phyloP scores from a whole-genome alignment of 1,140 invertebrate genomes.

The Mizuhopecten yessoensis region DNA sequence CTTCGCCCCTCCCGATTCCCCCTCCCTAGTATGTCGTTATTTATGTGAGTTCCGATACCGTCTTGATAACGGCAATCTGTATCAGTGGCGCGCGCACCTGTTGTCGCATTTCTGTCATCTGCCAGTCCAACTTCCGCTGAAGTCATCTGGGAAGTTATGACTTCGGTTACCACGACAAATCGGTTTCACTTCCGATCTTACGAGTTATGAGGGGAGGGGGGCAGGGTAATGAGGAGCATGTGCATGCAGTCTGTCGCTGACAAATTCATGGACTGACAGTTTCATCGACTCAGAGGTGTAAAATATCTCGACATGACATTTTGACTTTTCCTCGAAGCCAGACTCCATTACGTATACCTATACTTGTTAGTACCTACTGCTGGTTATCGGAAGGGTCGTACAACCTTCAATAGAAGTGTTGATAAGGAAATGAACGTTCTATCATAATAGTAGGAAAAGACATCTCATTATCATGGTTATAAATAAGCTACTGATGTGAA shows the following conservation, averaged over 20 bases:
- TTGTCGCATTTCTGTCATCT: constrained; percentile 57
- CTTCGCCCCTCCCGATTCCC: background rate
- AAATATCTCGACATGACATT: constrained; percentile 19
- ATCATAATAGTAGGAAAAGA: background rate
- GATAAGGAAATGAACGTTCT: no score
- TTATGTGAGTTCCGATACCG: background rate
- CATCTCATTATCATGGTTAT: background rate
- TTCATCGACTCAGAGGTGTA: constrained; percentile 44
- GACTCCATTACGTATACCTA: background rate
- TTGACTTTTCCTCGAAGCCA: background rate
- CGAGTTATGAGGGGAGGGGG: constrained; percentile 42
- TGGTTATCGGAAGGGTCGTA: background rate
- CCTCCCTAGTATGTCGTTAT: background rate
- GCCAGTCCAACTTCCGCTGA: constrained; percentile 48
- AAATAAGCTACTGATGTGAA: background rate
- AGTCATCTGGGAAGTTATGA: constrained; percentile 42
- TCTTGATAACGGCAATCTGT: constrained; percentile 47
- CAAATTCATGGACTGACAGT: constrained; percentile 34
- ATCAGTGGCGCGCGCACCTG: constrained; percentile 51
- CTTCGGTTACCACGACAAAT: constrained; percentile 43
- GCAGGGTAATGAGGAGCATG: background rate
- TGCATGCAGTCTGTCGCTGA: background rate
- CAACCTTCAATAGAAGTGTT: no score
- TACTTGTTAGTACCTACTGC: background rate
- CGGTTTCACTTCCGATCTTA: constrained; percentile 41